Evolutionary conservation across 1,140 invertebrate species (phyloP).

Genomic region (Aphaenogaster rudis): DNA sequence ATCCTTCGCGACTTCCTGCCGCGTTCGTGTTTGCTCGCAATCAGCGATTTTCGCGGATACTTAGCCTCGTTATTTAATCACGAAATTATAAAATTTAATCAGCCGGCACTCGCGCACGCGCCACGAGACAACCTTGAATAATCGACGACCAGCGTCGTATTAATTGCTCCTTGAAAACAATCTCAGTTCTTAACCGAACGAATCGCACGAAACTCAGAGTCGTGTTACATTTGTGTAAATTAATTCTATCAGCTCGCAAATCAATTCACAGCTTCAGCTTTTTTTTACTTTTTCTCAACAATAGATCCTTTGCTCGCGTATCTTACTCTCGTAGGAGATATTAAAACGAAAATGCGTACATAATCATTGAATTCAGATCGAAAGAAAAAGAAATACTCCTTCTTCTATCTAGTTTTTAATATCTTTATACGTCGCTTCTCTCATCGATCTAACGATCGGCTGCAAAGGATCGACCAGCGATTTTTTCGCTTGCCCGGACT

Average conservation of each 20-base stretch:
- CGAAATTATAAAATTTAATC: conserved; percentile 51
- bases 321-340: not conserved
- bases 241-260: not conserved
- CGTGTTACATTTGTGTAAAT: not conserved
- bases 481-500: conserved; percentile 85
- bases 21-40: conserved; percentile 43
- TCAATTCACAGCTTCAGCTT: not conserved
- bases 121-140: conserved; percentile 14
- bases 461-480: conserved; percentile 63
- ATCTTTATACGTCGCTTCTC: not conserved
- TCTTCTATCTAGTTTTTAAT: not conserved
- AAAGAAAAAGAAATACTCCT: not conserved
- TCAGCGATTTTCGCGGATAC: conserved; percentile 46
- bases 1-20: conserved; percentile 38
- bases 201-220: not conserved
- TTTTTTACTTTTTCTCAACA: not conserved
- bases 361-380: not conserved
- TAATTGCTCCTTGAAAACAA: conserved; percentile 8
- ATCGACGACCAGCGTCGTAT: not conserved
- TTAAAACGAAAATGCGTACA: not conserved
- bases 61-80: conserved; percentile 57
- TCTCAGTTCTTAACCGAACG: not conserved
- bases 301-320: not conserved
- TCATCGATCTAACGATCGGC: conserved; percentile 43
- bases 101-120: not conserved